Percentiles rank a stretch among this genome's conserved stretches.
Evolutionary conservation across 2,113 vertebrate genomes (phyloP).

Genomic region (Mandrillus leucophaeus): DNA sequence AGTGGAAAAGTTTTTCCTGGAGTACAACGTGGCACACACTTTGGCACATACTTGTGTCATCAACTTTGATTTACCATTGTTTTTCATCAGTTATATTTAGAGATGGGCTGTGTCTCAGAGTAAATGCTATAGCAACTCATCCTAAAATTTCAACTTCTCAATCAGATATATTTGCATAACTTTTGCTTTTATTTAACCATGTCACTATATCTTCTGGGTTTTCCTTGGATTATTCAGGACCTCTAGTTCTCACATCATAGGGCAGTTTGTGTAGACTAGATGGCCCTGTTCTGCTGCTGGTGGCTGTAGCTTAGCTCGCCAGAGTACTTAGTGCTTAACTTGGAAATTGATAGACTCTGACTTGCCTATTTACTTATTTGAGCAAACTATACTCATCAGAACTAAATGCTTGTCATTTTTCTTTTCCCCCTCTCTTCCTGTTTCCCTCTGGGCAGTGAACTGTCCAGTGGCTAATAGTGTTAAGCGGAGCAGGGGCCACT

Average conservation of each 20-base stretch:
- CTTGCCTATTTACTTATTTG: neutral
- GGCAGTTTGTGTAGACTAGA: neutral
- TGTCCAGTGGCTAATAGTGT: neutral
- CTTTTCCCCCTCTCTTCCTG: neutral
- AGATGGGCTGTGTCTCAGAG: neutral
- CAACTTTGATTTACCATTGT: neutral
- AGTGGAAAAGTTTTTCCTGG: neutral
- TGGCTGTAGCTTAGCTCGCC: neutral
- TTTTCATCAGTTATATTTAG: neutral
- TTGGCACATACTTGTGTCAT: neutral
- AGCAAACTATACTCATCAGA: neutral
- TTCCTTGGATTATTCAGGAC: neutral
- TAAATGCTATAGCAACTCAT: neutral
- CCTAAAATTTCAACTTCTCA: neutral
- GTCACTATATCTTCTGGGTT: neutral
- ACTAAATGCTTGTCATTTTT: neutral
- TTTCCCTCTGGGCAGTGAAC: too few species aligned
- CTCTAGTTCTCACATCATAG: neutral
- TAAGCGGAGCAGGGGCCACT: neutral
- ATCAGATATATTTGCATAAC: neutral
- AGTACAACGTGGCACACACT: accelerated
- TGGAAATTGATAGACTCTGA: neutral
- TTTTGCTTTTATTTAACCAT: neutral
- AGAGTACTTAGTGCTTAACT: neutral
- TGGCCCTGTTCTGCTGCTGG: neutral